A percentile compares a stretch with the other conserved stretches of the same genome.
phyloP scores from a whole-genome alignment of 2,888 invertebrate species.

The Coelinius sp. region DNA sequence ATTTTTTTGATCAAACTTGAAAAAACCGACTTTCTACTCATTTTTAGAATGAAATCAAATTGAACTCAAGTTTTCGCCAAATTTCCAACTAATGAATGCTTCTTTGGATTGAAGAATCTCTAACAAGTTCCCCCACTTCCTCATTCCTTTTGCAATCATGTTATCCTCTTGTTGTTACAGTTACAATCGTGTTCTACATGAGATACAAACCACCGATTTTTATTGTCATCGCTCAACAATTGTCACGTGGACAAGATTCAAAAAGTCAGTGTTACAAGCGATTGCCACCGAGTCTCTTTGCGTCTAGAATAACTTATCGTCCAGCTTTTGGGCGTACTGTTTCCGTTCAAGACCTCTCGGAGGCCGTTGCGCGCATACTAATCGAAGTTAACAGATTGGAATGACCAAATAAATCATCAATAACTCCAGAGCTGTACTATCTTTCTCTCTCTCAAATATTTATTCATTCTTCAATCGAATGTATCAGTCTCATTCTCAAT shows the following conservation, averaged over 20 bases:
- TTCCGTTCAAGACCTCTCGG: background rate
- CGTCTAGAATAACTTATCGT: slow-evolving; percentile 31
- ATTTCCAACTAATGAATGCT: no score
- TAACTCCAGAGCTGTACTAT: background rate
- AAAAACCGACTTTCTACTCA: no score
- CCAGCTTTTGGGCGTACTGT: background rate
- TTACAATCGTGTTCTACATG: slow-evolving; percentile 5
- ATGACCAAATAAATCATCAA: slow-evolving; percentile 17
- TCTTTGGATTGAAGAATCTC: no score
- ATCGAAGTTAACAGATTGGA: background rate
- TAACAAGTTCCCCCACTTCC: no score
- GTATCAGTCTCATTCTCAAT: background rate
- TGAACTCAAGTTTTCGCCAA: no score
- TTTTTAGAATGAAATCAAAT: no score
- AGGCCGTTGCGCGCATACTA: background rate
- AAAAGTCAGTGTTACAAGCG: background rate
- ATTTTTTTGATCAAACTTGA: no score
- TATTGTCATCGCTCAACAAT: slow-evolving; percentile 19
- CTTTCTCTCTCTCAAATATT: background rate
- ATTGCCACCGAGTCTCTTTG: background rate
- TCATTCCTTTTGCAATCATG: background rate
- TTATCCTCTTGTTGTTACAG: background rate
- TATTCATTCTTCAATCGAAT: background rate
- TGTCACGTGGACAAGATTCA: slow-evolving; percentile 22
- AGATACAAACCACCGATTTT: background rate